These are phyloP conservation scores for Pollenia griseotomentosa DNA, from an alignment of 2,888 invertebrate species.

Conservation along the genomic window DNA sequence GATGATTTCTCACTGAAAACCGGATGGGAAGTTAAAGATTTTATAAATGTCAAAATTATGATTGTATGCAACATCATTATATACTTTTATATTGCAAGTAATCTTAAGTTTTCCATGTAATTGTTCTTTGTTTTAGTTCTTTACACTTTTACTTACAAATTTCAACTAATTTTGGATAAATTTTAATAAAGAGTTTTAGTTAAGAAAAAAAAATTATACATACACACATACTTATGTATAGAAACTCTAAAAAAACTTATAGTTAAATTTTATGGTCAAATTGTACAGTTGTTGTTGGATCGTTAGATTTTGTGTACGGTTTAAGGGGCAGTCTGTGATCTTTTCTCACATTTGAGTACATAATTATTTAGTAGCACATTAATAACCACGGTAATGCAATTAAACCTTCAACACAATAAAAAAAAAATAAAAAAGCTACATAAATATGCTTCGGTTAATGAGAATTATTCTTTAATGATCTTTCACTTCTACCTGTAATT, in stretches of 20 bases:
- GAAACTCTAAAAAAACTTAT: background rate
- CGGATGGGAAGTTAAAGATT: background rate
- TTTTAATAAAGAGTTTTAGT: slow-evolving; percentile 35
- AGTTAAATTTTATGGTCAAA: slow-evolving; percentile 28
- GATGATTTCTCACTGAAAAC: background rate
- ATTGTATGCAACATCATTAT: background rate
- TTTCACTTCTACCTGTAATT: slow-evolving; percentile 7
- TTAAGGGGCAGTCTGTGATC: background rate
- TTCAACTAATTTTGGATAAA: slow-evolving; percentile 52
- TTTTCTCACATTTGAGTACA: background rate
- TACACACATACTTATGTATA: too few relatives aligned
- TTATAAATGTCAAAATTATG: background rate
- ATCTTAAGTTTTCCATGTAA: background rate
- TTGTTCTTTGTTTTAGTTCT: slow-evolving; percentile 42
- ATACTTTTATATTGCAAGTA: too few relatives aligned
- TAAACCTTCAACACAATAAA: background rate
- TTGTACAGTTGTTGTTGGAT: slow-evolving; percentile 17
- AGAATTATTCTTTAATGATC: slow-evolving; percentile 54
- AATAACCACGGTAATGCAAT: slow-evolving; percentile 20
- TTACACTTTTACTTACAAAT: slow-evolving; percentile 37
- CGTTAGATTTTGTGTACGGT: slow-evolving; percentile 11
- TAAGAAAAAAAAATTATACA: background rate
- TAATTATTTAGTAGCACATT: slow-evolving; percentile 1
- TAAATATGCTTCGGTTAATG: slow-evolving; percentile 38
- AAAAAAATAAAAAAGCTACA: too few relatives aligned